These are phyloP conservation scores for Antheraea yamamai DNA, from an alignment of 2,888 invertebrate species.

Conservation along the genomic window DNA sequence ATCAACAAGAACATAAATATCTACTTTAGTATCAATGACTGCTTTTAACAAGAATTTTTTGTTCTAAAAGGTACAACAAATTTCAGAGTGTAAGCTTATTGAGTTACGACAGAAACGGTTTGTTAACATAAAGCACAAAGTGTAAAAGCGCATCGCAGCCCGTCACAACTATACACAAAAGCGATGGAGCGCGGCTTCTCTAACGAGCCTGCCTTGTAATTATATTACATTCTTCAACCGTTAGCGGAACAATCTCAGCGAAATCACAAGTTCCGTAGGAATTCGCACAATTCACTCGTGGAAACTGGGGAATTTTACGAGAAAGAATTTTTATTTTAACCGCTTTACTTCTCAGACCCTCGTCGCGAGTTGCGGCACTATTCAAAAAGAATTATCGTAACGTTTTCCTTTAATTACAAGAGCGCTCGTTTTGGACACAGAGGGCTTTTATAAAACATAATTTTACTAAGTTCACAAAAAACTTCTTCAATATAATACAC, in stretches of 20 bases:
- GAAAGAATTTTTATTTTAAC: conserved; percentile 19
- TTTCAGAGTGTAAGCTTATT: background rate
- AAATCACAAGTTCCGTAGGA: conserved; percentile 60
- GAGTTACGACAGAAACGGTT: background rate
- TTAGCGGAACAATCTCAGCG: conserved; percentile 69
- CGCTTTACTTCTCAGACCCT: conserved; percentile 1
- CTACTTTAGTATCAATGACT: background rate
- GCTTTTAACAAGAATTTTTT: background rate
- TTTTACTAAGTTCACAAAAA: background rate
- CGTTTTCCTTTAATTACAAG: background rate
- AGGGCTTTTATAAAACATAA: background rate
- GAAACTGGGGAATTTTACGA: conserved; percentile 21
- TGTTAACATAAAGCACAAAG: background rate
- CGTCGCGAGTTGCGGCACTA: background rate
- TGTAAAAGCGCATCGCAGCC: conserved; percentile 39
- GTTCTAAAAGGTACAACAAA: background rate
- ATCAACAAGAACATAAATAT: background rate
- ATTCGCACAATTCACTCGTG: conserved; percentile 45
- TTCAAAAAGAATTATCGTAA: background rate
- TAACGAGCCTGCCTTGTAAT: conserved; percentile 65
- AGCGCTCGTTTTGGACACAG: background rate
- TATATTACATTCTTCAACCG: conserved; percentile 69
- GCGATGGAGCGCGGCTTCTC: conserved; percentile 35
- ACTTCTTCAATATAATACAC: background rate
- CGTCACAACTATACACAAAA: conserved; percentile 43